Evolutionary conservation across 2,113 vertebrate species (phyloP).

Genomic region (human): GRCh38 chr22:32000501-32001000

Average conservation of each 20-base stretch:
- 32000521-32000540: neutral
- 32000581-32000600: neutral
- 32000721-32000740: neutral
- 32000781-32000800: neutral
- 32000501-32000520: neutral
- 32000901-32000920: neutral
- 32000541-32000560: neutral
- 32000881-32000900: neutral
- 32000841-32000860: neutral
- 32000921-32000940: neutral
- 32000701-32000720: neutral
- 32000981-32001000: no score
- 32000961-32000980: no score
- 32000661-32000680: neutral
- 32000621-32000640: neutral
- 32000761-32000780: neutral
- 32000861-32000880: neutral
- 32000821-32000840: neutral
- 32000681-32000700: neutral
- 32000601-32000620: neutral
- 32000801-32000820: neutral
- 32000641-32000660: neutral
- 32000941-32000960: no score
- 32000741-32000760: neutral
- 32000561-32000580: neutral